Base-by-base conservation (phyloP, 1,140 invertebrate genomes). In the Drosophila equinoxialis region DNA sequence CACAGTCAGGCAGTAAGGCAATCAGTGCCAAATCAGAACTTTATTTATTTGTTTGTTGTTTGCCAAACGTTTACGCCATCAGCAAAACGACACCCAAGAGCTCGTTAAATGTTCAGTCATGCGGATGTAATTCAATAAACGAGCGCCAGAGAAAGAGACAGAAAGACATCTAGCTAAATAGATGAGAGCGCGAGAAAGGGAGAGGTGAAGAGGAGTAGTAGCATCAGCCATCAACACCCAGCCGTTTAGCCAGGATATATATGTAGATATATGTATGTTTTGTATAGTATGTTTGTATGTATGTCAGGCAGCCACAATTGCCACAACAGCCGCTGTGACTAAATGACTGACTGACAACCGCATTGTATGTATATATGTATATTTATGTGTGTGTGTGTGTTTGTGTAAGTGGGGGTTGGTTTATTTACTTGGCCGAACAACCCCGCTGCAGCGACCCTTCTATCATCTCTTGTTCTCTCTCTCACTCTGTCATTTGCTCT, bases 21-120 rank as follows among this genome's bases (percentile, higher is more conserved):
- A 87, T 87, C 84, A 87, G 84, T 83, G 84, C 77, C 86, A 90
- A 90, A 90, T 90, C 81, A 83, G 81, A 90, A 90, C 75, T 90
- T 90, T 90, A 90, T 90, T 90, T 90, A 90, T 90, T 90, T 87
- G 84, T 79, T 90, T 90, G 74, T 90, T 90, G 86, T 90, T 90
- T 90, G 86, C 72, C 86, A 90, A 90, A 84, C 86, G 83, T 90
- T 90, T 86, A 90, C 82, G 81, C 86, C 86, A 90, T 90, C 83
- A 89, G 84, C 83, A 90, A 86, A 90, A 90, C 81, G 86, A 90
- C 84, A 89, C 84, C 84, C 79, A 81, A 90, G 85, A 90, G 81
- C 85, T 90, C 86, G 86, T 90, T 90, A 85, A 86, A 90, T 90
- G 86, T 82, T 84, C 86, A 90, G 86, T 81, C 81, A 90, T 90